phyloP scores from a whole-genome alignment of 2,797 vertebrate genomes.

The Rhyacichthys aspro region DNA sequence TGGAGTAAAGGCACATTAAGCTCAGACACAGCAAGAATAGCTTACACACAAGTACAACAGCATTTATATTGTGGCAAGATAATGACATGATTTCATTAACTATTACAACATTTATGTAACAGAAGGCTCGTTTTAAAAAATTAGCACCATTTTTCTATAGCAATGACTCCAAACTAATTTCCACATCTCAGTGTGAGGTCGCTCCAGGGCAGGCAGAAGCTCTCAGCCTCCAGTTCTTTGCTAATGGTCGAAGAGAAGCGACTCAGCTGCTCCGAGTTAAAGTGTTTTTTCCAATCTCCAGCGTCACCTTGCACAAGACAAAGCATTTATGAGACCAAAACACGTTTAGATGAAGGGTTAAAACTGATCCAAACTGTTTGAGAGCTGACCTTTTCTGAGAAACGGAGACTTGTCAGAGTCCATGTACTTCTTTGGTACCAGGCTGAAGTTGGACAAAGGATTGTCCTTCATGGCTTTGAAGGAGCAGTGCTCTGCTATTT shows the following conservation, averaged over 20 bases:
- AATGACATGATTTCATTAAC: too few species aligned
- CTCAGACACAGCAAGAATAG: too few species aligned
- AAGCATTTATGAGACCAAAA: conserved; percentile 13
- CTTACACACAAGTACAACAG: too few species aligned
- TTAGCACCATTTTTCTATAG: too few species aligned
- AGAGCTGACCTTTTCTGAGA: conserved; percentile 84
- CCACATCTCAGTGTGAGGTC: not conserved
- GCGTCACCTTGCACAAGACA: conserved; percentile 49
- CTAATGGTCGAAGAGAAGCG: conserved; percentile 48
- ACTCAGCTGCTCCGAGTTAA: conserved; percentile 55
- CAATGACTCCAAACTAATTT: not conserved
- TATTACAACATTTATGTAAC: too few species aligned
- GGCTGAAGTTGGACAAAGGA: conserved; percentile 85
- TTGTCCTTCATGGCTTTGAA: conserved; percentile 85
- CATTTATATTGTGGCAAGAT: too few species aligned
- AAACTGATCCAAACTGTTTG: not conserved
- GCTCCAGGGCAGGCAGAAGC: conserved; percentile 54
- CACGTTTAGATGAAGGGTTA: not conserved
- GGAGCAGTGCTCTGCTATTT: conserved; percentile 73
- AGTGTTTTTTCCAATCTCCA: conserved; percentile 74
- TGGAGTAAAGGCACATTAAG: too few species aligned
- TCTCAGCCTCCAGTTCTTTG: conserved; percentile 62
- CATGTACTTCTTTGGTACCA: conserved; percentile 80
- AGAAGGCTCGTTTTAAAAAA: too few species aligned
- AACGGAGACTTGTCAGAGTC: conserved; percentile 78